A percentile compares a stretch with the other conserved stretches of the same genome.
phyloP scores from a whole-genome alignment of 2,113 vertebrate genomes.

The Pygoscelis adeliae region DNA sequence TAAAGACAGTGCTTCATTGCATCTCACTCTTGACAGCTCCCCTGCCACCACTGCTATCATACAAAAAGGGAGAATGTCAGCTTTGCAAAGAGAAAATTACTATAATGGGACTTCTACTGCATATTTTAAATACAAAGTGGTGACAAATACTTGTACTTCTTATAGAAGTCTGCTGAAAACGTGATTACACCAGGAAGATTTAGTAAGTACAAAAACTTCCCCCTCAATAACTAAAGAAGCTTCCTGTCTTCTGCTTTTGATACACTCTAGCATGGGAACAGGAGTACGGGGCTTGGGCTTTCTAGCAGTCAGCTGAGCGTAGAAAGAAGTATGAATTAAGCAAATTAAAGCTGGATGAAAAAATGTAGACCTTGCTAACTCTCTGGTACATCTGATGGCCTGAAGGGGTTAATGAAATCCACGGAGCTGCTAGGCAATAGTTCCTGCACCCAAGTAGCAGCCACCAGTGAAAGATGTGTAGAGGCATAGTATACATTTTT shows the following conservation, averaged over 20 bases:
- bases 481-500: not conserved
- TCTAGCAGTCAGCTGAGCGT: not conserved
- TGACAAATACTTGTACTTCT: not conserved
- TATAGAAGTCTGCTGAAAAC: not conserved
- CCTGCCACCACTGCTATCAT: not conserved
- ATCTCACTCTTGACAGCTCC: not conserved
- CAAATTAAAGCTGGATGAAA: not conserved
- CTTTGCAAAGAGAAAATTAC: not conserved
- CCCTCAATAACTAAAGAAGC: not conserved
- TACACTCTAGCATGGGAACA: not conserved
- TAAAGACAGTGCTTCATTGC: not conserved
- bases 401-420: not conserved
- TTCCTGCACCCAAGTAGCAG: not conserved
- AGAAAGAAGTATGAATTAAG: not conserved
- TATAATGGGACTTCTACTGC: not conserved
- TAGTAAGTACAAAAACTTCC: not conserved
- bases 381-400: not conserved
- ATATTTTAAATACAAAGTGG: not conserved
- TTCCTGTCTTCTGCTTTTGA: not conserved
- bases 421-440: not conserved
- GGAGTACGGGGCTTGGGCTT: not conserved
- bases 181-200: not conserved
- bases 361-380: not conserved
- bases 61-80: not conserved
- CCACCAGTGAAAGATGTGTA: not conserved